Conservation (phyloP, 2,797 vertebrate genomes). For the Scolopax rusticola region DNA sequence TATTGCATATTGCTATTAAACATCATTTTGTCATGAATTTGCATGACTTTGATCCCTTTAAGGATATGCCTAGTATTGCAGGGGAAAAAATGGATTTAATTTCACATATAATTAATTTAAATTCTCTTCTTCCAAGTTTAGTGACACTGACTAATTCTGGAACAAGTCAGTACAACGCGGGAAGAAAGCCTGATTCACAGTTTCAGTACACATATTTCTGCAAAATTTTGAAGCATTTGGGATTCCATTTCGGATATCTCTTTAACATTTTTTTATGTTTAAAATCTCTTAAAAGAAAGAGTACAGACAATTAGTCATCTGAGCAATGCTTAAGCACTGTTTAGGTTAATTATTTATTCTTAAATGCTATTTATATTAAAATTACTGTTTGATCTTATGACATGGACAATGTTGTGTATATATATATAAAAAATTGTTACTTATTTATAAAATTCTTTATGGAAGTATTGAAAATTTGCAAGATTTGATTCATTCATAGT, state of each 20-base stretch:
- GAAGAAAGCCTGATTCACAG: background rate
- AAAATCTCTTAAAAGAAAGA: background rate
- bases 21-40: background rate
- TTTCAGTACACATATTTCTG: background rate
- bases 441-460: background rate
- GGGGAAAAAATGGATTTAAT: background rate
- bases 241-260: background rate
- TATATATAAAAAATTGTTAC: background rate
- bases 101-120: background rate
- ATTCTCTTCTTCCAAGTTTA: background rate
- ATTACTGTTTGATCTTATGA: background rate
- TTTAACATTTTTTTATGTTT: background rate
- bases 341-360: background rate
- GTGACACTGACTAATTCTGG: background rate
- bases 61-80: background rate
- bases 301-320: background rate
- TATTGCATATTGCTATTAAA: background rate
- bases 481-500: background rate
- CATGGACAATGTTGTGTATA: background rate
- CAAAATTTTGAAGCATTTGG: background rate
- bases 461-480: background rate
- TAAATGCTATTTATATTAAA: background rate
- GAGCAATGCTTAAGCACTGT: background rate
- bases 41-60: background rate
- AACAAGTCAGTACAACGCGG: background rate